A percentile compares a stretch with the other conserved stretches of the same genome.
These are phyloP conservation scores for Hipposideros larvatus DNA, from an alignment of 2,797 vertebrate species.

Conservation along the genomic window DNA sequence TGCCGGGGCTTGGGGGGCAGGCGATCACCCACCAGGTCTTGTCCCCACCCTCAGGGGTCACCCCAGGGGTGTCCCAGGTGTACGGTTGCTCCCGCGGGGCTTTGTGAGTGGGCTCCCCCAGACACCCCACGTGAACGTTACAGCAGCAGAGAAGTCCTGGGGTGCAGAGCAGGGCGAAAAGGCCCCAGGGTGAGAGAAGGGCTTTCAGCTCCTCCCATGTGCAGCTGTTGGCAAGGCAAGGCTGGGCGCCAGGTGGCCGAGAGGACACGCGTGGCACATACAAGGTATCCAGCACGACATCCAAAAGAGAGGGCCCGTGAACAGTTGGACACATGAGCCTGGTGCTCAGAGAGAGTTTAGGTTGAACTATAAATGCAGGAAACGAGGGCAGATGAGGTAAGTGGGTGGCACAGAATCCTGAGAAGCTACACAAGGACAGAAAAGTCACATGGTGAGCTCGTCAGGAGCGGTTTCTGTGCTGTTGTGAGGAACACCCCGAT, in stretches of 20 bases:
- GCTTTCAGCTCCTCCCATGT: neutral
- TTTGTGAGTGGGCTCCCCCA: neutral
- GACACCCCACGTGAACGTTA: no score
- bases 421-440: neutral
- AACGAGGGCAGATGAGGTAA: neutral
- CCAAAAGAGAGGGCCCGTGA: neutral
- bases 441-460: neutral
- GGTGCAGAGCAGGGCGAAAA: rapidly evolving
- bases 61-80: neutral
- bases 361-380: neutral
- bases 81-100: no score
- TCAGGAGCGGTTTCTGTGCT: neutral
- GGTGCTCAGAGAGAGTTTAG: neutral
- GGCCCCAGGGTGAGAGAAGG: neutral
- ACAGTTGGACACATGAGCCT: rapidly evolving
- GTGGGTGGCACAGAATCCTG: neutral
- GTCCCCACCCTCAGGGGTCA: no score
- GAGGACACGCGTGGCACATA: rapidly evolving
- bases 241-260: neutral
- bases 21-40: rapidly evolving
- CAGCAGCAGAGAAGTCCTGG: neutral
- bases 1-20: no score
- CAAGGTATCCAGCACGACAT: neutral
- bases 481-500: rapidly evolving
- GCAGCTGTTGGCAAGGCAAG: neutral